Percentiles rank a stretch among this genome's conserved stretches.
These are phyloP conservation scores for Potorous gilbertii DNA, from an alignment of 2,797 vertebrate species.

Conservation along the genomic window DNA sequence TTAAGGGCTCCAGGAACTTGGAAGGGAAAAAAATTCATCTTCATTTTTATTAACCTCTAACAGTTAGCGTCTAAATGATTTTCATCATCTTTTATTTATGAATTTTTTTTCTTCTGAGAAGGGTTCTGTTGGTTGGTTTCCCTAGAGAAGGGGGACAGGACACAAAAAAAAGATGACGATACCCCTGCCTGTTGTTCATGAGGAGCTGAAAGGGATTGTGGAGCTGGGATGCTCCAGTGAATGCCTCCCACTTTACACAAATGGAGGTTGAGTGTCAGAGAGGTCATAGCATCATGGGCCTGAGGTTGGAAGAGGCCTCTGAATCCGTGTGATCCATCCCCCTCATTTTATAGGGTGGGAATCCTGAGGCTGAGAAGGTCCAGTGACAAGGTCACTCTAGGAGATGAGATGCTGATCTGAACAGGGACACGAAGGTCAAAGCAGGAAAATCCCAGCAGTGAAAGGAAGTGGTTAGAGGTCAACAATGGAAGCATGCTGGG, in stretches of 20 bases:
- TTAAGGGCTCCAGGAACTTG: not conserved
- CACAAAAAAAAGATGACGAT: not conserved
- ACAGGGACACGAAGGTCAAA: no score
- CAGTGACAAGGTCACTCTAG: no score
- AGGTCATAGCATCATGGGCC: no score
- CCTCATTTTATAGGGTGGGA: no score
- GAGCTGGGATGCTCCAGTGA: not conserved
- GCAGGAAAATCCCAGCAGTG: no score
- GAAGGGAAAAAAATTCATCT: not conserved
- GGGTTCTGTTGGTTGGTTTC: not conserved
- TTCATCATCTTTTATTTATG: not conserved
- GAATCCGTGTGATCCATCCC: no score
- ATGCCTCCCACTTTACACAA: no score
- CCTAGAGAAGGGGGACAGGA: no score
- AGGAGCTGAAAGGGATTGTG: not conserved
- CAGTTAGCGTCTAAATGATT: not conserved
- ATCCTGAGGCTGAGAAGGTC: no score
- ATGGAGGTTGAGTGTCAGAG: no score
- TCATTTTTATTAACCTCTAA: not conserved
- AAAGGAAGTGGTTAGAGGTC: no score
- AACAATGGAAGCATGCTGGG: not conserved
- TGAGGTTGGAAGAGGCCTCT: no score
- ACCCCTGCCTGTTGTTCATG: not conserved
- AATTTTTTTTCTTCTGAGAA: not conserved
- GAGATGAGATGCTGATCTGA: not conserved